Base-by-base conservation (phyloP, 2,797 vertebrate species). In the Mormyrus hasselquistii region DNA sequence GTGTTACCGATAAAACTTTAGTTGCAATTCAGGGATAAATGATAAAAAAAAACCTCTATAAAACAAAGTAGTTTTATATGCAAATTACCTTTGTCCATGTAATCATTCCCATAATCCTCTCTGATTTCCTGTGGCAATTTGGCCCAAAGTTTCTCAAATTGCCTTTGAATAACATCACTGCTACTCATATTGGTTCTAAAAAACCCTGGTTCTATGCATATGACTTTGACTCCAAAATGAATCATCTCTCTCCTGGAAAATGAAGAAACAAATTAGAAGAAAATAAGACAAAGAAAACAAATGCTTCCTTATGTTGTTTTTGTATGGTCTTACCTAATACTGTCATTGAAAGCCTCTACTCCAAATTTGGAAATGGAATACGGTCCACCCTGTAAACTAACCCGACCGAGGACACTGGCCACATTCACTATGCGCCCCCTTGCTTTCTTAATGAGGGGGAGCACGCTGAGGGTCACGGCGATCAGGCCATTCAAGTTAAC, bases 401-500 rank as follows among this genome's bases (percentile, higher is more conserved):
- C 91, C 90, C 96, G 93, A 16, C 96, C 96, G 2, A 95, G 94
- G 16, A 96, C 94, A 47, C 96, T 96, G 69, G 95, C 93, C 0
- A 96, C 91, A 0, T 96, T 96, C 22, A 96, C 96, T 89, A 96
- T 95, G 2, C 96, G 89, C 1, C 96, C 96, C 44, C 86, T 92
- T 41, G 96, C 95, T 90, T 94, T 95, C 92, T 96, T 96, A 4
- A 96, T 94, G 0, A 96, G 94, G 0, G 94, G 95, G 59, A 96
- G 91, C 65, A 96, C 91, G 4, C 95, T 96, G 49, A 96, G 92
- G 0, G 96, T 96, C 90, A 96, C 95, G 0, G 93, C 92, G 12
- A 96, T 95, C 47, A 96, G 94, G 1, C 96, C 96, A 0, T 91
- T 90, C 89, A 96, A 91, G 91, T 96, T 96, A n/a, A 96, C 95